Evolutionary conservation across 2,113 vertebrate species (phyloP).

Genomic region (Chascanopsetta lugubris): DNA sequence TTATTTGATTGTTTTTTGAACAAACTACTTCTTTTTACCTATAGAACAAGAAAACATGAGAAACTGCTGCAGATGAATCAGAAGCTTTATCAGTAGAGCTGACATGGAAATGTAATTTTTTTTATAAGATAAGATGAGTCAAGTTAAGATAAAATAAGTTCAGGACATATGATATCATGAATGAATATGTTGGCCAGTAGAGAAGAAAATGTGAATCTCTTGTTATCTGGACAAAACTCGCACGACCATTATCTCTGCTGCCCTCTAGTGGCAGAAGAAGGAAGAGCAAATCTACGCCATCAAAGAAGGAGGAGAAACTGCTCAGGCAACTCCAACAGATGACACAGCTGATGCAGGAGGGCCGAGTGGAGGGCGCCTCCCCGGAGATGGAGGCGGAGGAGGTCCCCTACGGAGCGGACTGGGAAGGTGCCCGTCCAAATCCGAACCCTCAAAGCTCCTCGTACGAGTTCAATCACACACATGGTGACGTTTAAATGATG

Average conservation of each 20-base stretch:
- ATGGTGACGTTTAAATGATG: background rate
- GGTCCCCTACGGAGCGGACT: slow-evolving; percentile 88
- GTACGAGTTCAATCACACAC: background rate
- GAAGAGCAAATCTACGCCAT: slow-evolving; percentile 80
- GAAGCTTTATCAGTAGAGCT: background rate
- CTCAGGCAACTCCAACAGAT: slow-evolving; percentile 90
- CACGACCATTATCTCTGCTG: slow-evolving; percentile 25
- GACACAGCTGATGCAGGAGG: slow-evolving; percentile 90
- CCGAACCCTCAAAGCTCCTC: background rate
- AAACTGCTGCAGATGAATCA: slow-evolving; percentile 8
- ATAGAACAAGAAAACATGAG: background rate
- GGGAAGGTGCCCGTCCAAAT: slow-evolving; percentile 84
- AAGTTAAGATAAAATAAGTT: too few relatives aligned
- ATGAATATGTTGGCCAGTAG: background rate
- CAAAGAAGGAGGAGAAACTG: slow-evolving; percentile 87
- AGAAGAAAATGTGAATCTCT: background rate
- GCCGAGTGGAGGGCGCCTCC: slow-evolving; percentile 85
- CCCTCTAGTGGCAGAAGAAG: slow-evolving; percentile 61
- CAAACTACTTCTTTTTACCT: background rate
- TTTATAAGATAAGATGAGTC: too few relatives aligned
- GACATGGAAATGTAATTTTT: slow-evolving; percentile 23
- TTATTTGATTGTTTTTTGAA: background rate
- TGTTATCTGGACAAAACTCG: too few relatives aligned
- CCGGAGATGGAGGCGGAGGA: slow-evolving; percentile 97
- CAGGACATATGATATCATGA: slow-evolving; percentile 1